Evolutionary conservation across 2,113 vertebrate genomes (phyloP).

Genomic region (Ptilonorhynchus violaceus): DNA sequence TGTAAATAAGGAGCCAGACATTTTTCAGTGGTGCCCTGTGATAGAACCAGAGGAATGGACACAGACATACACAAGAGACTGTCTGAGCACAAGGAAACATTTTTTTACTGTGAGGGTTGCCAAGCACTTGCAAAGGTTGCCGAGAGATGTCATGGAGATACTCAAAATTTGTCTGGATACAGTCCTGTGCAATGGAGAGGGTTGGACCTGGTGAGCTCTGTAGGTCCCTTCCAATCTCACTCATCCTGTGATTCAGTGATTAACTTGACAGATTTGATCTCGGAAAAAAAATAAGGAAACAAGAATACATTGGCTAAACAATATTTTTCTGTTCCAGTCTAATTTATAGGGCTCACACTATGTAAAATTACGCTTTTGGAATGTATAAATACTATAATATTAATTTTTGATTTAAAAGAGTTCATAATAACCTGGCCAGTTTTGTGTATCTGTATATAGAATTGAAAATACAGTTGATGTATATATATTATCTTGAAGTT

Average conservation of each 20-base stretch:
- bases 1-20: not conserved
- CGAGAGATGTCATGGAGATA: not conserved
- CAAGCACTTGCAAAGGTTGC: not conserved
- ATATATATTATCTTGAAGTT: not conserved
- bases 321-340: not conserved
- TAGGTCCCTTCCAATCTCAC: not conserved
- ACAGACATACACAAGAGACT: not conserved
- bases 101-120: not conserved
- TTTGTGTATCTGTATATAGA: not conserved
- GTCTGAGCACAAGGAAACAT: not conserved
- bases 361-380: not conserved
- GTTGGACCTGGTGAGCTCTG: not conserved
- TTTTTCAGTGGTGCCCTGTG: not conserved
- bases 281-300: not conserved
- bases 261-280: not conserved
- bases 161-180: not conserved
- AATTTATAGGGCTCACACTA: not conserved
- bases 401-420: not conserved
- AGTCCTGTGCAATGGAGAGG: not conserved
- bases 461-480: too few relatives aligned
- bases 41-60: not conserved
- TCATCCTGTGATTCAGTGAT: not conserved
- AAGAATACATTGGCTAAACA: not conserved
- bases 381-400: not conserved
- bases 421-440: not conserved